These are phyloP conservation scores for Molossus molossus DNA, from an alignment of 2,797 vertebrate genomes.

Conservation along the genomic window DNA sequence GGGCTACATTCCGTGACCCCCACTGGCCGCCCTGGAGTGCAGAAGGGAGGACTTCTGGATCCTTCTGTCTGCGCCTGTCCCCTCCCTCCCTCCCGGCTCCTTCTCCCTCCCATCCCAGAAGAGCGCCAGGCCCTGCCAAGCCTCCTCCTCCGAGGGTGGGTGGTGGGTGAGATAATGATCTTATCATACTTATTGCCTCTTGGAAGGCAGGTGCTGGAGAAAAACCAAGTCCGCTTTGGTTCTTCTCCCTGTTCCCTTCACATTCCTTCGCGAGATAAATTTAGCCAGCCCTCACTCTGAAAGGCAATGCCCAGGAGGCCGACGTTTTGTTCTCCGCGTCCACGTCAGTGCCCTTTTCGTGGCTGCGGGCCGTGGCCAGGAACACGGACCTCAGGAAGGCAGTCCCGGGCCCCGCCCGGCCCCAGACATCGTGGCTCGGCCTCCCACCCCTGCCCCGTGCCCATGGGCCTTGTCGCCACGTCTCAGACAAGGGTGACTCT, in stretches of 20 bases:
- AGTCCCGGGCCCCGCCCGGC: not conserved
- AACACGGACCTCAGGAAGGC: not conserved
- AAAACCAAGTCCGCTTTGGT: constrained; percentile 81
- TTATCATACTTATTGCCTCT: constrained; percentile 77
- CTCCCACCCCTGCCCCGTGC: not conserved
- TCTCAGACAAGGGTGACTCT: not conserved
- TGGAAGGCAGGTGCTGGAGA: constrained; percentile 84
- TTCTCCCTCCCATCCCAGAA: not conserved
- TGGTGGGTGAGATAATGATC: constrained; percentile 81
- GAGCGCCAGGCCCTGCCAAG: constrained; percentile 71
- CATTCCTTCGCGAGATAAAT: constrained; percentile 80
- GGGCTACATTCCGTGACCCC: not conserved
- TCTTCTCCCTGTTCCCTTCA: constrained; percentile 80
- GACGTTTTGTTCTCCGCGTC: constrained; percentile 1
- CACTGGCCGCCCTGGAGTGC: not conserved
- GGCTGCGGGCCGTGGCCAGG: not conserved
- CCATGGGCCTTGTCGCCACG: not conserved
- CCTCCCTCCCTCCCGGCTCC: not conserved
- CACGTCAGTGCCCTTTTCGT: not conserved
- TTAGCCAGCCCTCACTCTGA: constrained; percentile 72
- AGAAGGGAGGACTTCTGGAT: not conserved
- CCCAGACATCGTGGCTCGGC: not conserved
- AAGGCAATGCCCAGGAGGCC: not conserved
- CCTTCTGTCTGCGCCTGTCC: not conserved
- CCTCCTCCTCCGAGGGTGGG: constrained; percentile 47